These are phyloP conservation scores for Scotopteryx bipunctaria DNA, from an alignment of 2,888 invertebrate species.

Conservation along the genomic window DNA sequence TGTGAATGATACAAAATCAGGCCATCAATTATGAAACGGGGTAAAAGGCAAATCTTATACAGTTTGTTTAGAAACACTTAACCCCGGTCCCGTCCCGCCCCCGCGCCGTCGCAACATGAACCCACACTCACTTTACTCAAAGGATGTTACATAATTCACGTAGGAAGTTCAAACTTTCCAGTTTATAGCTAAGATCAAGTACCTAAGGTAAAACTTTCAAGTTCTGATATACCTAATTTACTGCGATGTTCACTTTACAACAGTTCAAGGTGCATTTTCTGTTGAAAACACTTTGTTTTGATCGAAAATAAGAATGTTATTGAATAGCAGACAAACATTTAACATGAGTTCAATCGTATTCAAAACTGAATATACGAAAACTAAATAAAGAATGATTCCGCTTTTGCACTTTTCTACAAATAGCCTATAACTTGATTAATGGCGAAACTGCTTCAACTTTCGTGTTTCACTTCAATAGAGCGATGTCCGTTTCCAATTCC, in stretches of 20 bases:
- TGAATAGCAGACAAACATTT: neutral
- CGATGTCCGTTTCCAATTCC: constrained; percentile 23
- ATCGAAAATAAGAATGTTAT: neutral
- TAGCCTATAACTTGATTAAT: constrained; percentile 5
- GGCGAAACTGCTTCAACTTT: constrained; percentile 19
- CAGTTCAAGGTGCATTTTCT: constrained; percentile 1
- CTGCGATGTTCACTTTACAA: constrained; percentile 4
- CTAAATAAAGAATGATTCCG: too few relatives aligned
- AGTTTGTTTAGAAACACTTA: too few relatives aligned
- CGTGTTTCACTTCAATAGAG: constrained; percentile 21
- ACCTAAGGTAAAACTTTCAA: constrained; percentile 16
- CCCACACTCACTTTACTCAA: neutral
- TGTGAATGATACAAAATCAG: too few relatives aligned
- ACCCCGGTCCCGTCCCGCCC: too few relatives aligned
- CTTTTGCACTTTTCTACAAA: too few relatives aligned
- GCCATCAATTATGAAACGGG: too few relatives aligned
- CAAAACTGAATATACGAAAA: too few relatives aligned
- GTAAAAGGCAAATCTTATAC: too few relatives aligned
- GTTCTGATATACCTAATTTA: constrained; percentile 15
- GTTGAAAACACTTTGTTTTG: neutral
- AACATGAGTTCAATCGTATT: neutral
- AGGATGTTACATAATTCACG: constrained; percentile 19
- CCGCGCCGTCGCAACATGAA: neutral
- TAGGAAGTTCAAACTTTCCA: constrained; percentile 16
- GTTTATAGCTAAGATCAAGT: constrained; percentile 26